Evolutionary conservation across 2,113 vertebrate genomes (phyloP).

Genomic region (Nothocercus nigrocapillus): DNA sequence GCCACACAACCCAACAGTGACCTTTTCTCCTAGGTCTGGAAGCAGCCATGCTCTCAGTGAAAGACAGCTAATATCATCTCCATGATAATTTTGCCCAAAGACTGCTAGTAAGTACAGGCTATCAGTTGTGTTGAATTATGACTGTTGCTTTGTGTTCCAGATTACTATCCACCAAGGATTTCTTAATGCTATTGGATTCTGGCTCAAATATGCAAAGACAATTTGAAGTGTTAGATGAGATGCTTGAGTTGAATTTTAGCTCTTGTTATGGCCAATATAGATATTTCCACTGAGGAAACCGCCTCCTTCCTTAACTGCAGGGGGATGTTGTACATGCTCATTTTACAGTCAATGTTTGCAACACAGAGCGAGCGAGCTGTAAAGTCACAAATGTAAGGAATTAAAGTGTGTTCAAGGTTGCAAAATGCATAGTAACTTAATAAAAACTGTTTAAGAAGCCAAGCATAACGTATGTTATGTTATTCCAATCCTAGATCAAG

Average conservation of each 20-base stretch:
- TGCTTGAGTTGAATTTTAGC: constrained; percentile 12
- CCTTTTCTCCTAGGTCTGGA: constrained; percentile 44
- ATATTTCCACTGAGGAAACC: constrained; percentile 47
- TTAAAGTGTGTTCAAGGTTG: not conserved
- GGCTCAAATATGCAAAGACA: constrained; percentile 58
- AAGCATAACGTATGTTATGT: not conserved
- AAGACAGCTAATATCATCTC: constrained; percentile 60
- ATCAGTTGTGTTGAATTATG: constrained; percentile 68
- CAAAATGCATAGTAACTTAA: not conserved
- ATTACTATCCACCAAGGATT: constrained; percentile 68
- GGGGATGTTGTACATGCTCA: not conserved
- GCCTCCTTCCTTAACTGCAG: constrained; percentile 44
- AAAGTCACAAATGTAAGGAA: constrained; percentile 19
- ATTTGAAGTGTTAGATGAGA: constrained; percentile 55
- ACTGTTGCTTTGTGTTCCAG: constrained; percentile 68
- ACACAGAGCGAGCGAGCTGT: not conserved
- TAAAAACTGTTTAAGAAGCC: constrained; percentile 18
- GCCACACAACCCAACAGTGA: constrained; percentile 19
- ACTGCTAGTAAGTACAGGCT: constrained; percentile 26
- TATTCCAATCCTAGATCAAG: not conserved
- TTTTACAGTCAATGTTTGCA: constrained; percentile 1
- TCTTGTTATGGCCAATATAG: constrained; percentile 9
- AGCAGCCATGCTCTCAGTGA: constrained; percentile 41
- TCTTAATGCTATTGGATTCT: constrained; percentile 64
- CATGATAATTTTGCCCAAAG: constrained; percentile 41